Percentiles rank a stretch among this genome's conserved stretches.
phyloP scores from a whole-genome alignment of 2,888 invertebrate genomes.

The Poecilus cupreus region DNA sequence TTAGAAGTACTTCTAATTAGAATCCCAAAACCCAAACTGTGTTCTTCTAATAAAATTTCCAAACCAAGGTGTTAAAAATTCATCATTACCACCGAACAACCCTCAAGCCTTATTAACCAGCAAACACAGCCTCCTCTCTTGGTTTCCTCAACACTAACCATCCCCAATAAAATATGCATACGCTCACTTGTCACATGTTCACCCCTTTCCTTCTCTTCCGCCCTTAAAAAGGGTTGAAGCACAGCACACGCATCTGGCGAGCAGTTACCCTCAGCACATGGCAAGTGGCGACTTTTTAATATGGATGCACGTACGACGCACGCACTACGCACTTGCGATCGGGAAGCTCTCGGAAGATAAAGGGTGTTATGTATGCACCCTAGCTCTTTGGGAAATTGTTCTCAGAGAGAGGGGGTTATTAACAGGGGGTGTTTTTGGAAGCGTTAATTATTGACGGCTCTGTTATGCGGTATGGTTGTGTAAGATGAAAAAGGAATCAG shows the following conservation, averaged over 20 bases:
- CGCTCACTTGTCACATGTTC: slow-evolving; percentile 6
- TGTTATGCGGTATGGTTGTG: background rate
- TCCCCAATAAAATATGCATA: slow-evolving; percentile 46
- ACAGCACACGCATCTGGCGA: background rate
- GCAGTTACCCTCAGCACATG: background rate
- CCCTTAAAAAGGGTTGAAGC: background rate
- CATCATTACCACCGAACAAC: slow-evolving; percentile 10
- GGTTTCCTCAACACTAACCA: slow-evolving; percentile 39
- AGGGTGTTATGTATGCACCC: slow-evolving; percentile 44
- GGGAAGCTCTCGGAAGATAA: background rate
- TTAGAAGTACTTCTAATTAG: too few species aligned
- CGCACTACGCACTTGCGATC: background rate
- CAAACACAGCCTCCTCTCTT: background rate
- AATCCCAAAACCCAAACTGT: too few species aligned
- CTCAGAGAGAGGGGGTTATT: background rate
- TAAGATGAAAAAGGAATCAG: background rate
- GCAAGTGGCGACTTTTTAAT: slow-evolving; percentile 15
- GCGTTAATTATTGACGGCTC: slow-evolving; percentile 15
- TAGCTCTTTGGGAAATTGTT: slow-evolving; percentile 32
- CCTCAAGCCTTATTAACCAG: slow-evolving; percentile 13
- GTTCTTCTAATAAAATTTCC: too few species aligned
- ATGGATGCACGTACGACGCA: slow-evolving; percentile 15
- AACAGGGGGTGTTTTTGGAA: background rate
- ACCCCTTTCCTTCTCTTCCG: slow-evolving; percentile 15
- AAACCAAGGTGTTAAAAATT: slow-evolving; percentile 22